These are phyloP conservation scores for Heliconius ismenius DNA, from an alignment of 2,888 invertebrate species.

Conservation along the genomic window DNA sequence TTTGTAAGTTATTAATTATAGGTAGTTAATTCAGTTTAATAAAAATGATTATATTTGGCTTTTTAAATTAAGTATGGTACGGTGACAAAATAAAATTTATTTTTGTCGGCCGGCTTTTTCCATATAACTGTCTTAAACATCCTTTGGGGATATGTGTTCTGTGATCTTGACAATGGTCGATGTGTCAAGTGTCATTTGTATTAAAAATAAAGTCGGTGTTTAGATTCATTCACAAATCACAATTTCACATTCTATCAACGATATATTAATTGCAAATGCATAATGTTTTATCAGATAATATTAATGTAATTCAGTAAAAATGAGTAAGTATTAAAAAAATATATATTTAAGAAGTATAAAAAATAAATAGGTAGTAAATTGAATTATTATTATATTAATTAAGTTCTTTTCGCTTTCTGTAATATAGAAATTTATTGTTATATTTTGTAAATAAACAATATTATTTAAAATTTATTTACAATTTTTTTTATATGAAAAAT, in stretches of 20 bases:
- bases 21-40: too few relatives aligned
- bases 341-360: too few relatives aligned
- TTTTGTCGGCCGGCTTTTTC: too few relatives aligned
- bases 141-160: too few relatives aligned
- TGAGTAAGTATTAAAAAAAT: background rate
- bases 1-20: too few relatives aligned
- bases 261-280: background rate
- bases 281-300: background rate
- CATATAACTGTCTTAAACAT: too few relatives aligned
- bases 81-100: too few relatives aligned
- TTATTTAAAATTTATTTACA: background rate
- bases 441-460: background rate
- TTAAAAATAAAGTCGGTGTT: constrained; percentile 19
- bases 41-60: too few relatives aligned
- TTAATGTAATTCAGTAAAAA: constrained; percentile 9
- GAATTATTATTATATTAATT: too few relatives aligned
- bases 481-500: background rate
- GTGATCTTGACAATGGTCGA: background rate
- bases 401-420: too few relatives aligned
- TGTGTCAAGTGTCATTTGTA: constrained; percentile 20
- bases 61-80: too few relatives aligned
- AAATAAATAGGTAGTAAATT: background rate
- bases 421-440: background rate
- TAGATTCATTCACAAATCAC: background rate
- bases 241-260: background rate